A percentile compares a stretch with the other conserved stretches of the same genome.
These are phyloP conservation scores for Ardeotis arabs DNA, from an alignment of 2,113 vertebrate genomes.

Conservation along the genomic window DNA sequence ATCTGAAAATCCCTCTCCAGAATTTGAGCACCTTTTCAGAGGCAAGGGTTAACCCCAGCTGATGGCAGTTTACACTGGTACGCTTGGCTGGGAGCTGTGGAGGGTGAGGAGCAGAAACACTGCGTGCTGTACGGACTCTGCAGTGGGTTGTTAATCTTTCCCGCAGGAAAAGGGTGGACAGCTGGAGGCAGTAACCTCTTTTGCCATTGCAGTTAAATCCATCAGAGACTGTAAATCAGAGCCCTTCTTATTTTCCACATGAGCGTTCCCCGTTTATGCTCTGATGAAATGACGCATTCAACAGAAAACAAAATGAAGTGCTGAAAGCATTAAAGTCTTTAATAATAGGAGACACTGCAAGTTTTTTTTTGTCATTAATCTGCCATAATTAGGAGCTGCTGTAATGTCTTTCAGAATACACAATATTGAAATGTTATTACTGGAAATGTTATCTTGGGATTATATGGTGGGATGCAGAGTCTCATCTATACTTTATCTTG, in stretches of 20 bases:
- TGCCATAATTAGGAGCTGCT: conserved; percentile 6
- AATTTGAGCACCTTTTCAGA: not conserved
- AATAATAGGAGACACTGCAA: not conserved
- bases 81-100: not conserved
- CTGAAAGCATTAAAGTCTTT: conserved; percentile 29
- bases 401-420: not conserved
- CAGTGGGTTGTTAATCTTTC: not conserved
- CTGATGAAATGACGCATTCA: conserved; percentile 23
- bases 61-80: not conserved
- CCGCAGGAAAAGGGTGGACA: conserved; percentile 14
- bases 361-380: conserved; percentile 42
- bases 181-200: conserved; percentile 63
- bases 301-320: conserved; percentile 37
- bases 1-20: not conserved
- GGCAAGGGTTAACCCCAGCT: not conserved
- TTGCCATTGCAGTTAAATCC: conserved; percentile 41
- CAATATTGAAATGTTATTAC: not conserved
- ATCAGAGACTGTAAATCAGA: conserved; percentile 51
- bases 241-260: conserved; percentile 51
- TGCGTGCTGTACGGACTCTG: not conserved
- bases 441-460: not conserved
- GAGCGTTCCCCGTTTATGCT: conserved; percentile 22
- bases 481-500: not conserved
- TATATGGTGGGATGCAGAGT: not conserved
- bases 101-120: not conserved